Evolutionary conservation across 2,888 invertebrate species (phyloP).

Genomic region (Agonum fuliginosum): DNA sequence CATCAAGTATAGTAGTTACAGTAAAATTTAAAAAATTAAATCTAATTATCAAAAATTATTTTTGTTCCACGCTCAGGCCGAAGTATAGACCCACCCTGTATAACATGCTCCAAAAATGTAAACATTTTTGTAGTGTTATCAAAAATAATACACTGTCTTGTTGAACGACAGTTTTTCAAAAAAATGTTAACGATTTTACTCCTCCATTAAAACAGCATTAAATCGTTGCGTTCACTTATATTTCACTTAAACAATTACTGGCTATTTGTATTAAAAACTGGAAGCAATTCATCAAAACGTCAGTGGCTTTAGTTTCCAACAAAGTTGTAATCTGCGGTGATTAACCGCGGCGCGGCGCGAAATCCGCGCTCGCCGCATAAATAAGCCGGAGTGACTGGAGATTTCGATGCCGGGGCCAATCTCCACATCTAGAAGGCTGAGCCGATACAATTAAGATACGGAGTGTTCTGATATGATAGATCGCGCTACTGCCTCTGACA

Average conservation of each 20-base stretch:
- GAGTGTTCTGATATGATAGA: slow-evolving; percentile 50
- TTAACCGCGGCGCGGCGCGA: background rate
- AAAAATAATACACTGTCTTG: too few relatives aligned
- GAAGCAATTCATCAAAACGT: slow-evolving; percentile 48
- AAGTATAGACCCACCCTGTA: too few relatives aligned
- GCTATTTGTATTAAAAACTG: slow-evolving; percentile 39
- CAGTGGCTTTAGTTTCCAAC: slow-evolving; percentile 5
- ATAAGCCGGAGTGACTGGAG: slow-evolving; percentile 4
- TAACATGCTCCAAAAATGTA: too few relatives aligned
- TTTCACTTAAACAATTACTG: slow-evolving; percentile 42
- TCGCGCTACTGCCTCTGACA: slow-evolving; percentile 53
- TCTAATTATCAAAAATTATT: too few relatives aligned
- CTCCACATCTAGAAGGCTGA: slow-evolving; percentile 3
- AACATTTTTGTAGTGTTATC: too few relatives aligned
- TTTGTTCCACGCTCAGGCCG: too few relatives aligned
- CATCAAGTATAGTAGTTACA: too few relatives aligned
- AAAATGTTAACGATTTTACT: background rate
- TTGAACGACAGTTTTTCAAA: too few relatives aligned
- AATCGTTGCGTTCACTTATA: slow-evolving; percentile 41
- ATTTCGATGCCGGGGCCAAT: background rate
- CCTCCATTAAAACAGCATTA: slow-evolving; percentile 33
- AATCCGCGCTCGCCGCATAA: slow-evolving; percentile 19
- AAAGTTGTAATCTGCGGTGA: background rate
- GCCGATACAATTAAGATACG: slow-evolving; percentile 57
- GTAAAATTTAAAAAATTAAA: too few relatives aligned